A percentile compares a stretch with the other conserved stretches of the same genome.
Conservation (phyloP, 2,797 vertebrate species). For the Spinus olivaceus region DNA sequence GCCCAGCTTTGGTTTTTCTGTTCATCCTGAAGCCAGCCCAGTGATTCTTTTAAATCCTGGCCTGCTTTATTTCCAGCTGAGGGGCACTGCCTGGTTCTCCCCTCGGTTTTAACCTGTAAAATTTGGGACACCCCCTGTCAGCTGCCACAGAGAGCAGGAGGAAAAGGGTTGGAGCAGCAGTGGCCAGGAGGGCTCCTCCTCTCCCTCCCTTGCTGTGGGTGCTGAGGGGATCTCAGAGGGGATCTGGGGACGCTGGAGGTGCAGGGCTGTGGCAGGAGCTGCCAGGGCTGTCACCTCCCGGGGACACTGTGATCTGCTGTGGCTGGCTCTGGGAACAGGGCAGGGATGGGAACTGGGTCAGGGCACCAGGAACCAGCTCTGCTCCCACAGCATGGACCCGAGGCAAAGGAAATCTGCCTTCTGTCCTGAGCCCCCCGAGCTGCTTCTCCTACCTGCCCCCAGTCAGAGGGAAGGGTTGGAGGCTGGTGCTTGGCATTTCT, state of each 20-base stretch:
- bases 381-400: not conserved
- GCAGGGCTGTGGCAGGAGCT: not conserved
- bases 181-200: not conserved
- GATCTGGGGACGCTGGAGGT: not conserved
- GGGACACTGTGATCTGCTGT: not conserved
- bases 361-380: not conserved
- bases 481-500: not conserved
- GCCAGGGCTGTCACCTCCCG: not conserved
- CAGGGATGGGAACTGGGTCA: not conserved
- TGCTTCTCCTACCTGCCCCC: not conserved
- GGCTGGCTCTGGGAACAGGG: not conserved
- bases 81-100: not conserved
- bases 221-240: rapidly evolving
- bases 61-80: not conserved
- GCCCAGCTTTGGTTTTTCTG: not conserved
- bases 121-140: not conserved
- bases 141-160: not conserved
- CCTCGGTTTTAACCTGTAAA: not conserved
- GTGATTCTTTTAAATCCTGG: not conserved
- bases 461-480: not conserved
- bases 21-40: not conserved
- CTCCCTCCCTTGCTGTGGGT: rapidly evolving
- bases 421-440: not conserved
- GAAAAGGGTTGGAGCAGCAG: not conserved
- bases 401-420: not conserved